Conservation (phyloP, 1,140 invertebrate species). For the Pentalonia nigronervosa region DNA sequence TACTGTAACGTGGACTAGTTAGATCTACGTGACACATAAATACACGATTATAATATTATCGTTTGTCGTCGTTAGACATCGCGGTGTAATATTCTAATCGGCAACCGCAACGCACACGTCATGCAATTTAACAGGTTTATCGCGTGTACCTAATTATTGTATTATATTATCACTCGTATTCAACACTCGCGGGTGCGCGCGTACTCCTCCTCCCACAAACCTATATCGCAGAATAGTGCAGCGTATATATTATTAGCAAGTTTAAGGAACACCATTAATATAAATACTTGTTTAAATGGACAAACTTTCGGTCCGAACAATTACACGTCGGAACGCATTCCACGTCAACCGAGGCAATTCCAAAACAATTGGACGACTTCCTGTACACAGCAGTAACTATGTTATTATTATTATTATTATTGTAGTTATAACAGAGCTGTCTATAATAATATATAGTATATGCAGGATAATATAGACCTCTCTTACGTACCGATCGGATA, state of each 20-base stretch:
- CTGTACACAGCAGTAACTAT: background rate
- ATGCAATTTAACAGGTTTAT: background rate
- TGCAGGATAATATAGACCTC: background rate
- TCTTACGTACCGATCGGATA: background rate
- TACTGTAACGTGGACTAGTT: background rate
- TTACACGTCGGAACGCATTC: background rate
- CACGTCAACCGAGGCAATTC: background rate
- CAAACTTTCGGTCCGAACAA: background rate
- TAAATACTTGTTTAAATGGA: background rate
- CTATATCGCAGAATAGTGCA: background rate
- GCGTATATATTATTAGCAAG: conserved; percentile 7
- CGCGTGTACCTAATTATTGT: background rate
- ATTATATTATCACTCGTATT: background rate
- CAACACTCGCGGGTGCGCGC: background rate
- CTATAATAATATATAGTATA: background rate
- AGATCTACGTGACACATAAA: too few relatives aligned
- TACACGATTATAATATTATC: background rate
- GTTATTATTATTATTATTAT: background rate
- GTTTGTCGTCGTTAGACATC: background rate
- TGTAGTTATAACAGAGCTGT: background rate
- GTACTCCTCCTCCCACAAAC: background rate
- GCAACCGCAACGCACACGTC: background rate
- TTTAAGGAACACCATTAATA: conserved; percentile 23
- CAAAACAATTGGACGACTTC: conserved; percentile 12
- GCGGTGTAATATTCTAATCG: background rate